These are phyloP conservation scores for Oeneis ivallda DNA, from an alignment of 2,888 invertebrate genomes.

Conservation along the genomic window DNA sequence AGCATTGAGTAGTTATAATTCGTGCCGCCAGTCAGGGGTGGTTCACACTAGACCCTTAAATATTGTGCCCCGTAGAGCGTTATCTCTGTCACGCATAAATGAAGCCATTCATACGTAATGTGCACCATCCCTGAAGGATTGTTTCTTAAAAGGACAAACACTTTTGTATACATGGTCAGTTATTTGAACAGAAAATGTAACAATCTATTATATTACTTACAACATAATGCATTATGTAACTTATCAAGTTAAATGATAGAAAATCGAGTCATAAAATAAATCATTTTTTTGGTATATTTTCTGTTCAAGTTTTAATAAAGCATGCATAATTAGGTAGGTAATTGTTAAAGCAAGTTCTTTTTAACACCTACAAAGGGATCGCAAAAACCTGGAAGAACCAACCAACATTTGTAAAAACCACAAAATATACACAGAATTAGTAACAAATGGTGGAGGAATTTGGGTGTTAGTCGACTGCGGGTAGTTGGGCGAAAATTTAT, in stretches of 20 bases:
- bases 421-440: constrained; percentile 19
- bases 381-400: constrained; percentile 30
- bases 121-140: not conserved
- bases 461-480: constrained; percentile 7
- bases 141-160: not conserved
- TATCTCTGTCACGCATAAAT: too few relatives aligned
- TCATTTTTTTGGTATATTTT: constrained; percentile 8
- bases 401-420: constrained; percentile 13
- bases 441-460: not conserved
- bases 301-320: constrained; percentile 20
- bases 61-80: too few relatives aligned
- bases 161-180: not conserved
- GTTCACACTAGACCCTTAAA: too few relatives aligned
- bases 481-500: too few relatives aligned
- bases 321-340: constrained; percentile 32
- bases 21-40: not conserved
- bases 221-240: not conserved
- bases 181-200: constrained; percentile 7
- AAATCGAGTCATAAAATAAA: not conserved
- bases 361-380: constrained; percentile 19
- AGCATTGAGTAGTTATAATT: not conserved
- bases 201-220: not conserved
- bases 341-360: constrained; percentile 29
- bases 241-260: too few relatives aligned
- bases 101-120: too few relatives aligned